Evolutionary conservation across 2,797 vertebrate species (phyloP).

Genomic region (Oophaga sylvatica): DNA sequence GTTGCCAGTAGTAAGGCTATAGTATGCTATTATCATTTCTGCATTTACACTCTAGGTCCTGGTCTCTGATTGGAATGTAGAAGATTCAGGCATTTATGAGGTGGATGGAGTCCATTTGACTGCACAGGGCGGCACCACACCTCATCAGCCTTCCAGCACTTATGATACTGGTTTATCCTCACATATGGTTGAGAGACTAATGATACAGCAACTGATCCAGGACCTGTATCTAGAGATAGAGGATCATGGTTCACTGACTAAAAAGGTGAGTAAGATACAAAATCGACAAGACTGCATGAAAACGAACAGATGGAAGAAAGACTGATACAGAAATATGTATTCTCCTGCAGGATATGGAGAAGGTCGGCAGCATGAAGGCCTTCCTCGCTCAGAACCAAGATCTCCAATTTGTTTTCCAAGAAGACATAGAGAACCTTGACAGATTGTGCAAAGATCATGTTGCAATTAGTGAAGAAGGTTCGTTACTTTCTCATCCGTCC

Average conservation of each 20-base stretch:
- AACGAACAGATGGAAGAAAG: background rate
- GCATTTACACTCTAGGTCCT: constrained; percentile 70
- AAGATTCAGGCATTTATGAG: constrained; percentile 66
- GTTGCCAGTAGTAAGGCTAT: background rate
- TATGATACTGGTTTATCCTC: constrained; percentile 58
- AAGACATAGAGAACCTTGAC: constrained; percentile 64
- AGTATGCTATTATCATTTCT: background rate
- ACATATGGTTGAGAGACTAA: constrained; percentile 74
- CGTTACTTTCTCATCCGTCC: background rate
- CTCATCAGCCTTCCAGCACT: too few relatives aligned
- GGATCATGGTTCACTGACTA: constrained; percentile 62
- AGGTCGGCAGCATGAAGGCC: constrained; percentile 58
- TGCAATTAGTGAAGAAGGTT: background rate
- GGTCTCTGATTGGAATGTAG: constrained; percentile 73
- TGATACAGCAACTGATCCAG: constrained; percentile 77
- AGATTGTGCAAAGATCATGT: background rate
- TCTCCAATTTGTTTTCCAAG: constrained; percentile 64
- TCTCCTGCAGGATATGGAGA: constrained; percentile 52
- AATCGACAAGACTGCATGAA: too few relatives aligned
- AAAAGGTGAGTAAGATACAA: constrained; percentile 60
- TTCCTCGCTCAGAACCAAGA: constrained; percentile 67
- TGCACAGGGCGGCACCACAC: too few relatives aligned
- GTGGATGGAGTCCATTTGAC: constrained; percentile 65
- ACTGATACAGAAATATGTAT: constrained; percentile 10
- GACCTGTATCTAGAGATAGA: constrained; percentile 71